These are phyloP conservation scores for Masticophis lateralis DNA, from an alignment of 2,797 vertebrate species.

Conservation along the genomic window DNA sequence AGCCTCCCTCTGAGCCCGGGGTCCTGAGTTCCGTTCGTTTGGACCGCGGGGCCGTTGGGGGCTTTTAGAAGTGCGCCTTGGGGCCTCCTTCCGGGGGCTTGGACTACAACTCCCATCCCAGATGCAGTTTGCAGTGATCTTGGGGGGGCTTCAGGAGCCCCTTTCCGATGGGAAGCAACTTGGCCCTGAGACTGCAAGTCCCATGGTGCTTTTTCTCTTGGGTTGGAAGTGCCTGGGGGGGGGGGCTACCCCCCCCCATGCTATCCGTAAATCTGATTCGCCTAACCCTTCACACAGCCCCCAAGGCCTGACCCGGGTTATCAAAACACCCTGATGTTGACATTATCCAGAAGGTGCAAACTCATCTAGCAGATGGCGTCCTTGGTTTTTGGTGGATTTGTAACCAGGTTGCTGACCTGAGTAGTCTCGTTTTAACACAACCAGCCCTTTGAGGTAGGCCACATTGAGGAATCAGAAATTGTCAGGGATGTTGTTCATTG, in stretches of 20 bases:
- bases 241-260: neutral
- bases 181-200: neutral
- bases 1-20: neutral
- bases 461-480: rapidly evolving
- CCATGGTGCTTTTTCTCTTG: neutral
- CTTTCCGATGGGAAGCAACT: neutral
- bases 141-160: neutral
- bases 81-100: neutral
- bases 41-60: neutral
- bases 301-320: neutral
- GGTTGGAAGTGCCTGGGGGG: neutral
- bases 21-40: neutral
- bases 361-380: neutral
- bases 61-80: neutral
- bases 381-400: neutral
- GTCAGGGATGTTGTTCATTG: neutral
- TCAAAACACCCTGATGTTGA: neutral
- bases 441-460: neutral
- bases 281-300: neutral
- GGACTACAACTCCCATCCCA: neutral
- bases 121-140: neutral
- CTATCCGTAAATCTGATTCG: neutral
- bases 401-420: neutral
- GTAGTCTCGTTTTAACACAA: neutral
- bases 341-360: neutral